These are phyloP conservation scores for Hydrolagus affinis DNA, from an alignment of 2,113 vertebrate genomes.

Conservation along the genomic window DNA sequence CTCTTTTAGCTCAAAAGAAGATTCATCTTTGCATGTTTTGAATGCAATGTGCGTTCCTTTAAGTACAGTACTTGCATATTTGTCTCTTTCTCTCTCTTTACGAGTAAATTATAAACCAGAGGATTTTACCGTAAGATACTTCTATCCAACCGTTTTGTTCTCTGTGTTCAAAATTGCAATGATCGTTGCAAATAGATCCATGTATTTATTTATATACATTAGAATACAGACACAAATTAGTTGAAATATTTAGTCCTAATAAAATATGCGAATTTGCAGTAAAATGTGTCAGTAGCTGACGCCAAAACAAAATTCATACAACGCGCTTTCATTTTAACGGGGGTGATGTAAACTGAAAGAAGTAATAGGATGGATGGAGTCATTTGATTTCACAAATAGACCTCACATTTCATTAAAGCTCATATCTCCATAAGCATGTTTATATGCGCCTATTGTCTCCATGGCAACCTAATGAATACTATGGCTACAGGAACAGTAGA, in stretches of 20 bases:
- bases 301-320: not conserved
- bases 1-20: slow-evolving; percentile 10
- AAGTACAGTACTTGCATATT: not conserved
- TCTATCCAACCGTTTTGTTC: not conserved
- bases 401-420: slow-evolving; percentile 77
- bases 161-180: not conserved
- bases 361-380: not conserved
- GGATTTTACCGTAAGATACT: not conserved
- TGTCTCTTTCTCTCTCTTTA: not conserved
- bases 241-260: slow-evolving; percentile 6
- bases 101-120: not conserved
- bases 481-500: slow-evolving; percentile 51
- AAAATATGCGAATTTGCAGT: not conserved
- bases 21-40: not conserved
- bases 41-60: no score
- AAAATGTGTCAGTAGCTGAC: not conserved
- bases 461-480: slow-evolving; percentile 76
- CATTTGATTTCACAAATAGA: slow-evolving; percentile 13
- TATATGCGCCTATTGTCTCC: slow-evolving; percentile 74
- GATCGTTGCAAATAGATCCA: not conserved
- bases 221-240: not conserved
- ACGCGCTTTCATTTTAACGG: not conserved
- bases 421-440: slow-evolving; percentile 77
- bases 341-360: slow-evolving; percentile 7
- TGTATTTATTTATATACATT: no score